phyloP scores from a whole-genome alignment of 2,797 vertebrate species.

The Melopsittacus undulatus region DNA sequence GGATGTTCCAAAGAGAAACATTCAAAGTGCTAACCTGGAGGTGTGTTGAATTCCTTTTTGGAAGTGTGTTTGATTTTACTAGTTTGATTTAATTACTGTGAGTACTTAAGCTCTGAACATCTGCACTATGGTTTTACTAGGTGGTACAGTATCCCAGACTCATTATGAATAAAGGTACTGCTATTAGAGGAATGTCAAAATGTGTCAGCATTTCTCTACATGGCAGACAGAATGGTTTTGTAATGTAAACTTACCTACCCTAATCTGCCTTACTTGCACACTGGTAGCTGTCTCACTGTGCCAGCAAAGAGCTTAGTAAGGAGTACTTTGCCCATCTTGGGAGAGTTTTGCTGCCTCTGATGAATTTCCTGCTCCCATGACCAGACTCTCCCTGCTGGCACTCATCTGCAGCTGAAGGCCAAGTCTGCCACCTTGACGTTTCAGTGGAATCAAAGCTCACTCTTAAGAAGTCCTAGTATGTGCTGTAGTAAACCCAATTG shows the following conservation, averaged over 20 bases:
- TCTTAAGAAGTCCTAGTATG: neutral
- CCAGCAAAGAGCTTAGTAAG: neutral
- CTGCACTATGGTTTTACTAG: neutral
- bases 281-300: neutral
- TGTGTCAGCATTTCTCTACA: neutral
- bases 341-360: neutral
- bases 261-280: neutral
- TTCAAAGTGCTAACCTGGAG: neutral
- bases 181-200: neutral
- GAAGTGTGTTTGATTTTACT: neutral
- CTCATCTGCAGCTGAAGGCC: neutral
- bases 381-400: neutral
- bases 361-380: neutral
- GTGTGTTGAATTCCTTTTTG: neutral
- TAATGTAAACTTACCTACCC: slow-evolving; percentile 11
- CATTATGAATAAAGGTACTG: neutral
- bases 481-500: neutral
- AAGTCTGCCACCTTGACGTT: neutral
- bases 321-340: neutral
- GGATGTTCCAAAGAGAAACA: neutral
- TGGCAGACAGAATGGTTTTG: slow-evolving; percentile 13
- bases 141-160: neutral
- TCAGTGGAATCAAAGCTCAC: neutral
- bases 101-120: neutral
- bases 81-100: neutral